Base-by-base conservation (phyloP, 2,888 invertebrate genomes). In the Leptinotarsa haldemani region DNA sequence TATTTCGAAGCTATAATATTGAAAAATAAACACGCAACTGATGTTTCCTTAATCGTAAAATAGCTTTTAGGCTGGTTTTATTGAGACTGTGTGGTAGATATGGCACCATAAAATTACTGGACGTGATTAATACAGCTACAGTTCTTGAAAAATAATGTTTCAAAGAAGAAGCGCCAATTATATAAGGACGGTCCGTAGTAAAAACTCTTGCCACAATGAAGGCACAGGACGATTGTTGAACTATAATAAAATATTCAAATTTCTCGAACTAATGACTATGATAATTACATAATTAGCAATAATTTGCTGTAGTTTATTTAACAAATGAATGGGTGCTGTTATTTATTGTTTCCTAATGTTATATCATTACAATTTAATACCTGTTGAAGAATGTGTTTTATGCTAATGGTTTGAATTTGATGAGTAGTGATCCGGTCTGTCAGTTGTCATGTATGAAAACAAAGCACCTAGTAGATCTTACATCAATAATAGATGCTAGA, bases 261-360 rank as follows among this genome's bases (percentile, higher is more conserved):
- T 48, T 71, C 53, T 63, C 30, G 25, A 64, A 40, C 48, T 46
- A 58, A 74, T 65, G 71, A 61, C 71, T 47, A 53, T 69, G 71
- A 69, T 74, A 69, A 74, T 72, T 53, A 69, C 65, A 53, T 66
- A 69, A 74, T 74, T 66, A 74, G 53, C 52, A 71, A 69, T 69
- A 65, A 74, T 74, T 71, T 74, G 69, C 61, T 63, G 53, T 69
- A 71, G 66, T 61, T 69, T 74, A 53, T 71, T 72, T 69, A 71
- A 72, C 67, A 69, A 71, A 71, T 72, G 69, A 66, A 61, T 72
- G 69, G 50, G 30, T 56, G 67, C 50, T 47, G 48, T 30, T 47
- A 71, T 74, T 74, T 72, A 74, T 65, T 74, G 71, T 69, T 61
- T 71, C 50, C 40, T 65, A 71, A 74, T 70, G 70, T 70, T 66